These are phyloP conservation scores for Pomacea maculata DNA, from an alignment of 1,140 invertebrate genomes.

Conservation along the genomic window DNA sequence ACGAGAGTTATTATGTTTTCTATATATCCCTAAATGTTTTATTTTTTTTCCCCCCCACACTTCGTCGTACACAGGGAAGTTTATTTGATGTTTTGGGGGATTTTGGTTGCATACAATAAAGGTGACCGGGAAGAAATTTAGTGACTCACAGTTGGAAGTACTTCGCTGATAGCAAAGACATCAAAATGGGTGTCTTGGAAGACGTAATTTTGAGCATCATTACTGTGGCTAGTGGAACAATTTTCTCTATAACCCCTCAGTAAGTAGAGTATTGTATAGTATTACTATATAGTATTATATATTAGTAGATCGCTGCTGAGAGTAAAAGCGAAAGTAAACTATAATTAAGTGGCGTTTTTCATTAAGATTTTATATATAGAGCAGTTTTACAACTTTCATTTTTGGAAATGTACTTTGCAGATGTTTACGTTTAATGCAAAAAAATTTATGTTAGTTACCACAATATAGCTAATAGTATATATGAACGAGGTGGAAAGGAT, in stretches of 20 bases:
- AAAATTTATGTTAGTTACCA: no score
- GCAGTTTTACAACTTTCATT: no score
- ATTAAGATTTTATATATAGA: no score
- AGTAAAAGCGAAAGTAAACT: no score
- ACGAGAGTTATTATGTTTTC: no score
- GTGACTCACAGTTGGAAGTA: neutral
- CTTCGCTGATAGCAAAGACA: neutral
- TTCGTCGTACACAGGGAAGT: constrained; percentile 1
- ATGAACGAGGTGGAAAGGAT: no score
- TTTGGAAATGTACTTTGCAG: no score
- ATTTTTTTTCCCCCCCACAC: neutral
- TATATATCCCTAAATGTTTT: neutral
- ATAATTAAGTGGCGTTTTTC: no score
- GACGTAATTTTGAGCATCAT: constrained; percentile 10
- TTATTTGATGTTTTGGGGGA: neutral
- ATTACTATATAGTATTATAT: neutral
- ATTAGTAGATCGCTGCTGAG: no score
- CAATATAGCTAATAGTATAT: no score
- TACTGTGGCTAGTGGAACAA: constrained; percentile 4
- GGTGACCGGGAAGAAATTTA: neutral
- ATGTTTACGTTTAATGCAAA: no score
- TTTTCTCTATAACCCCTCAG: constrained; percentile 14
- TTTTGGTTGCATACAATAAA: no score
- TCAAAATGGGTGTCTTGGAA: constrained; percentile 7
- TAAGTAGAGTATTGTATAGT: neutral